These are phyloP conservation scores for Cyphomyrus discorhynchus DNA, from an alignment of 2,113 vertebrate species.

Conservation along the genomic window DNA sequence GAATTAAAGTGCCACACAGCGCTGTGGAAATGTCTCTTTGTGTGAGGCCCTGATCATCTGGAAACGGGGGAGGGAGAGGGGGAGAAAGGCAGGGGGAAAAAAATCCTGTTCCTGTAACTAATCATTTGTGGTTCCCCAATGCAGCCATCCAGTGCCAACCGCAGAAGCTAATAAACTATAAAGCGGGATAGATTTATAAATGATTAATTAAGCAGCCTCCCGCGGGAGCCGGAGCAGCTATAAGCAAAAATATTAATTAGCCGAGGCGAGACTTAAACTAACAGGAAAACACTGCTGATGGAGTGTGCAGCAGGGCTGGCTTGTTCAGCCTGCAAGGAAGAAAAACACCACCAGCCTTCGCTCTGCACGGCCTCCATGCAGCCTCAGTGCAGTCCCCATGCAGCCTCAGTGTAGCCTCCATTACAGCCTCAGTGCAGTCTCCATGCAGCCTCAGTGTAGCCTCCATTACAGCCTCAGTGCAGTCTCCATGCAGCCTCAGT, in stretches of 20 bases:
- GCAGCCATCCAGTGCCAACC: constrained; percentile 66
- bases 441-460: not conserved
- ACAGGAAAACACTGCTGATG: constrained; percentile 64
- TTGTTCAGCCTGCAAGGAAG: constrained; percentile 43
- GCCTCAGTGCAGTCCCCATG: not conserved
- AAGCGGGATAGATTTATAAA: constrained; percentile 75
- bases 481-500: not conserved
- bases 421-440: not conserved
- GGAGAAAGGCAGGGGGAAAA: constrained; percentile 26
- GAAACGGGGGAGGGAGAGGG: constrained; percentile 51
- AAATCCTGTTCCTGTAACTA: constrained; percentile 69
- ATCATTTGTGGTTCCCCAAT: constrained; percentile 71
- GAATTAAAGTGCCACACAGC: constrained; percentile 54
- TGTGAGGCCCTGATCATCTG: constrained; percentile 64
- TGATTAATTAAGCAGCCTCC: constrained; percentile 71
- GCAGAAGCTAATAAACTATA: constrained; percentile 72
- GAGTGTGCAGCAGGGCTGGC: constrained; percentile 41
- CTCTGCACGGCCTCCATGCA: not conserved
- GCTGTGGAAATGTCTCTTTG: constrained; percentile 57
- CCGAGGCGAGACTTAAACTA: constrained; percentile 71
- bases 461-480: not conserved
- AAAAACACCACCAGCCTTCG: constrained; percentile 41
- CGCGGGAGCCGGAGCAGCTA: constrained; percentile 60
- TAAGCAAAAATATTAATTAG: constrained; percentile 77
- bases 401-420: not conserved